Percentiles rank a stretch among this genome's conserved stretches.
These are phyloP conservation scores for Lasius fuliginosus DNA, from an alignment of 2,888 invertebrate genomes.

Conservation along the genomic window DNA sequence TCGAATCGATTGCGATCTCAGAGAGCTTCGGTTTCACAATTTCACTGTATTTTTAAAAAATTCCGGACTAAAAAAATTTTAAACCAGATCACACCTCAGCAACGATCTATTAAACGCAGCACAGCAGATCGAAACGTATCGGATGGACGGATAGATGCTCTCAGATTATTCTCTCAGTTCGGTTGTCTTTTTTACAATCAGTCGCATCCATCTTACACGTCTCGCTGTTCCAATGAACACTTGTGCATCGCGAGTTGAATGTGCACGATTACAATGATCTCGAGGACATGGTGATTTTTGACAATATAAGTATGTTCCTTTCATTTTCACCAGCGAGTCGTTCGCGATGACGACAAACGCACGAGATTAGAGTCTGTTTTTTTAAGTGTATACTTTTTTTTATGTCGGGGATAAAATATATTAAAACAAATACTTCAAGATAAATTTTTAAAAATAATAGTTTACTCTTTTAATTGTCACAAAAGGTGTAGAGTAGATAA, in stretches of 20 bases:
- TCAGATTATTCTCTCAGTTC: conserved; percentile 12
- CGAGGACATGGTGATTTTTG: conserved; percentile 16
- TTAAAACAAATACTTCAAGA: not conserved
- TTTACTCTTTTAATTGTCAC: not conserved
- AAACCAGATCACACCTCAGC: not conserved
- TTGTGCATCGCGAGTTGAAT: conserved; percentile 8
- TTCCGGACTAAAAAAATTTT: conserved; percentile 9
- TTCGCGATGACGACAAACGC: conserved; percentile 17
- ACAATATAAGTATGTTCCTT: conserved; percentile 5
- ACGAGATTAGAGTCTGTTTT: not conserved
- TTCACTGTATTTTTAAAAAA: not conserved
- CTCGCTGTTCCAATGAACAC: not conserved
- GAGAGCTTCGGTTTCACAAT: not conserved
- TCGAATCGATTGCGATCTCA: not conserved
- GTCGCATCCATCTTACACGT: conserved; percentile 48
- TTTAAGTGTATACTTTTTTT: not conserved
- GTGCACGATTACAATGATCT: conserved; percentile 27
- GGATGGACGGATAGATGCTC: conserved; percentile 44
- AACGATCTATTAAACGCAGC: not conserved
- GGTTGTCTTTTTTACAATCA: conserved; percentile 6
- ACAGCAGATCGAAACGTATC: conserved; percentile 38
- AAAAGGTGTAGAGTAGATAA: not conserved
- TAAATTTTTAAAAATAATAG: not conserved
- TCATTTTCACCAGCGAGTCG: not conserved
- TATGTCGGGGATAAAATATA: not conserved